Conservation (phyloP, 1,140 invertebrate species). For the Lepidurus apus region DNA sequence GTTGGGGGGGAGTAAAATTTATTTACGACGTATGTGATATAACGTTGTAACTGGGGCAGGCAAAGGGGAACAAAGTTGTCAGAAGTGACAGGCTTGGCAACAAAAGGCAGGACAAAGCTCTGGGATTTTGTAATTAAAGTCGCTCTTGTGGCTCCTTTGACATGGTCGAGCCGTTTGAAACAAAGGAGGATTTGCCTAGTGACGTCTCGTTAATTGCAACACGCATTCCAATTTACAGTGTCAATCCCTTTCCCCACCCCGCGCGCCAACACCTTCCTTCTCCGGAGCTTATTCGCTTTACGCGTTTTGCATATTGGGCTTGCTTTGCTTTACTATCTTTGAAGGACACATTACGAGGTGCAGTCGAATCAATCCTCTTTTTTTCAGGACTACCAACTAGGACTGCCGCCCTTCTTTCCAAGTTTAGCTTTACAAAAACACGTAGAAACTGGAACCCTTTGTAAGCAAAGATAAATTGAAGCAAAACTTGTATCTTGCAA, state of each 20-base stretch:
- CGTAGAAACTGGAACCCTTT: too few species aligned
- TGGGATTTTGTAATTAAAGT: slow-evolving; percentile 16
- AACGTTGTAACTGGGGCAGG: background rate
- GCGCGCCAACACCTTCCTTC: slow-evolving; percentile 2
- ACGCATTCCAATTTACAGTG: slow-evolving; percentile 19
- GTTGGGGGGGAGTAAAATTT: background rate
- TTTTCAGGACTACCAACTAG: background rate
- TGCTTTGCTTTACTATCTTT: background rate
- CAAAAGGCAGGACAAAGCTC: slow-evolving; percentile 14
- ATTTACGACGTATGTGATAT: background rate
- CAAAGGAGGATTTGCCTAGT: slow-evolving; percentile 21
- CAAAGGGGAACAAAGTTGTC: background rate
- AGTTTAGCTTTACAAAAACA: too few species aligned
- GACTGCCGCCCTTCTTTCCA: too few species aligned
- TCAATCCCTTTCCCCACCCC: background rate
- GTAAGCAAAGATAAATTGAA: too few species aligned
- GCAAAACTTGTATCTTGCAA: too few species aligned
- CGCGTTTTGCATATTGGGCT: slow-evolving; percentile 7
- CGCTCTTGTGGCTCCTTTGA: slow-evolving; percentile 20
- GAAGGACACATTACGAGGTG: background rate
- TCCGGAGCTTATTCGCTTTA: slow-evolving; percentile 17
- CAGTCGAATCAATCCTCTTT: background rate
- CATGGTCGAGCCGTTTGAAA: slow-evolving; percentile 12
- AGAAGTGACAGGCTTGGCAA: slow-evolving; percentile 9
- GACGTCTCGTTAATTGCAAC: slow-evolving; percentile 21